Percentiles rank a stretch among this genome's conserved stretches.
Evolutionary conservation across 2,888 invertebrate genomes (phyloP).

Genomic region (Tachina fera): DNA sequence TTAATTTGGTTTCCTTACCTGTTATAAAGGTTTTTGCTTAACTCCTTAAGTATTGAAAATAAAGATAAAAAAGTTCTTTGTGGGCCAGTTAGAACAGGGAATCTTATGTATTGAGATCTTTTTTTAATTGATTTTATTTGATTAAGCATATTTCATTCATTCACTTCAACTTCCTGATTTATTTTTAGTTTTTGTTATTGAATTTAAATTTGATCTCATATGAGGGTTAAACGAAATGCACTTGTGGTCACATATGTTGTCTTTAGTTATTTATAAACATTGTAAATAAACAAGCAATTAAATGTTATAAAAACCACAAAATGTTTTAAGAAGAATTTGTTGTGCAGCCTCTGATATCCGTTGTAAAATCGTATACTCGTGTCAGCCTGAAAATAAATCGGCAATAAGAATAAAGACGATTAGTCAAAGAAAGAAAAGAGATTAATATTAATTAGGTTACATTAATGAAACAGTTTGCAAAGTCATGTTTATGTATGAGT

Average conservation of each 20-base stretch:
- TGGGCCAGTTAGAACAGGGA: no score
- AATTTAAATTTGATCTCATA: background rate
- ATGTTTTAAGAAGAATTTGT: slow-evolving; percentile 1
- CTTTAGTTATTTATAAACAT: slow-evolving; percentile 14
- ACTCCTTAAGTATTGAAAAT: no score
- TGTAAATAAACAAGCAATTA: slow-evolving; percentile 8
- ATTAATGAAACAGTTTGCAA: slow-evolving; percentile 13
- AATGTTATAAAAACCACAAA: slow-evolving; percentile 19
- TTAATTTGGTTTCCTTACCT: no score
- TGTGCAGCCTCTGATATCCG: background rate
- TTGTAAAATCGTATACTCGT: background rate
- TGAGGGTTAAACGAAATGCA: no score
- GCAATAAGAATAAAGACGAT: slow-evolving; percentile 45
- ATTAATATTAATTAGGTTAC: slow-evolving; percentile 51
- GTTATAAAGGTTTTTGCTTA: no score
- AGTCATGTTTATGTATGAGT: slow-evolving; percentile 64
- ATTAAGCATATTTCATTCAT: background rate
- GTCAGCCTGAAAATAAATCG: slow-evolving; percentile 6
- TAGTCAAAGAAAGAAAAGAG: slow-evolving; percentile 21
- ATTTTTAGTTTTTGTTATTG: background rate
- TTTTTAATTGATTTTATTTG: no score
- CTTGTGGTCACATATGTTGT: no score
- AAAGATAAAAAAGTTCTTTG: no score
- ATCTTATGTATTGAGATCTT: no score
- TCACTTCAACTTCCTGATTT: background rate